phyloP scores from a whole-genome alignment of 2,113 vertebrate genomes.

The Picathartes gymnocephalus region DNA sequence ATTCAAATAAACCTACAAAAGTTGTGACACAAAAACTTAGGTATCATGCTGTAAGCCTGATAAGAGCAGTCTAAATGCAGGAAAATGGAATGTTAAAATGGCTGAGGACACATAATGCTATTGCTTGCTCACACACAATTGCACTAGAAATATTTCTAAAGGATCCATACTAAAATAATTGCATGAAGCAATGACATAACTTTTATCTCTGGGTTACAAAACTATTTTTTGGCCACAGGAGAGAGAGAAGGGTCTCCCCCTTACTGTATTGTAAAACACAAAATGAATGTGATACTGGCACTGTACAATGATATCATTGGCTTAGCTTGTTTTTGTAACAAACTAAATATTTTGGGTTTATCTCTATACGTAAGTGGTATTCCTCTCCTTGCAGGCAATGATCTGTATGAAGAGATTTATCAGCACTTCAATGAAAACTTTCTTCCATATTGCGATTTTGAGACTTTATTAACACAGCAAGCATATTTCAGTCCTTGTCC shows the following conservation, averaged over 20 bases:
- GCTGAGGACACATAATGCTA: not conserved
- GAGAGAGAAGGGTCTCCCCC: not conserved
- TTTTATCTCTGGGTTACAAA: not conserved
- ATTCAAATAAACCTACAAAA: not conserved
- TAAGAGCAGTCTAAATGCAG: accelerated
- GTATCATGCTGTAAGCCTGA: not conserved
- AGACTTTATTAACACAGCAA: conserved; percentile 24
- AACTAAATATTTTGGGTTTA: not conserved
- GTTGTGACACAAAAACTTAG: not conserved
- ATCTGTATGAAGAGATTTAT: not conserved
- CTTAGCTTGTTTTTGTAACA: not conserved
- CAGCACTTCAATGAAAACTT: not conserved
- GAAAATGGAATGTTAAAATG: not conserved
- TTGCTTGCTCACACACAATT: not conserved
- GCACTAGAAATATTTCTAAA: accelerated
- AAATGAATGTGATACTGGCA: not conserved
- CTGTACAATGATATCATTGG: not conserved
- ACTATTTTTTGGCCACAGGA: not conserved
- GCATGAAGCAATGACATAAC: not conserved
- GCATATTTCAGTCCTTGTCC: not conserved
- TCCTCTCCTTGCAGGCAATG: not conserved
- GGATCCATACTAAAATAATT: not conserved
- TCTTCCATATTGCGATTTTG: not conserved
- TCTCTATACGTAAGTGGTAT: not conserved
- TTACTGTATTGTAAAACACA: not conserved